Conservation (phyloP, 2,888 invertebrate genomes). For the Andrena minutula region DNA sequence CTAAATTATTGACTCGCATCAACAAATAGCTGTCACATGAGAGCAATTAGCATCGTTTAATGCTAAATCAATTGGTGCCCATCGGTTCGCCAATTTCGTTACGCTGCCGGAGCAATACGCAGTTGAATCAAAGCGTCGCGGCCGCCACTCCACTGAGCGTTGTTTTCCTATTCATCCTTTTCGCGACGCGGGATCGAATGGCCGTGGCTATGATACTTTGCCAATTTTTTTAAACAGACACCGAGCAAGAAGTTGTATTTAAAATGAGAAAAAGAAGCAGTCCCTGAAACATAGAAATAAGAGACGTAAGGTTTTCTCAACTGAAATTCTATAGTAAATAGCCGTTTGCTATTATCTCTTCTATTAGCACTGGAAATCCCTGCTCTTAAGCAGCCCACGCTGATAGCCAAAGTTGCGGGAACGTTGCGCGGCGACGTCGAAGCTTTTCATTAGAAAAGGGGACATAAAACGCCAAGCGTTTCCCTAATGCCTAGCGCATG, state of each 20-base stretch:
- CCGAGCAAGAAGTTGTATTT: no score
- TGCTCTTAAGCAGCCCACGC: background rate
- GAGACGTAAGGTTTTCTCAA: no score
- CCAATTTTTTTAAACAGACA: no score
- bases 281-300: no score
- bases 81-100: background rate
- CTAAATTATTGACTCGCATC: slow-evolving; percentile 27
- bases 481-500: background rate
- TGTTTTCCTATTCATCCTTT: background rate
- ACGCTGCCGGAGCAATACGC: background rate
- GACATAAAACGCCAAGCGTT: background rate
- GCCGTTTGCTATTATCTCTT: no score
- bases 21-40: slow-evolving; percentile 27
- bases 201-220: no score
- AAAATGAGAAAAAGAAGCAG: no score
- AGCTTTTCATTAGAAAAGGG: background rate
- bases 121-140: background rate
- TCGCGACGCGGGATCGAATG: background rate
- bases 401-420: background rate
- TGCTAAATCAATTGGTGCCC: slow-evolving; percentile 25
- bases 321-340: no score
- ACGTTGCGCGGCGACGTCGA: background rate
- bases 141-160: background rate
- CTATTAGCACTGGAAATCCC: no score
- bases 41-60: slow-evolving; percentile 43